A percentile compares a stretch with the other conserved stretches of the same genome.
Conservation (phyloP, 2,113 vertebrate genomes). For the Pao palembangensis region DNA sequence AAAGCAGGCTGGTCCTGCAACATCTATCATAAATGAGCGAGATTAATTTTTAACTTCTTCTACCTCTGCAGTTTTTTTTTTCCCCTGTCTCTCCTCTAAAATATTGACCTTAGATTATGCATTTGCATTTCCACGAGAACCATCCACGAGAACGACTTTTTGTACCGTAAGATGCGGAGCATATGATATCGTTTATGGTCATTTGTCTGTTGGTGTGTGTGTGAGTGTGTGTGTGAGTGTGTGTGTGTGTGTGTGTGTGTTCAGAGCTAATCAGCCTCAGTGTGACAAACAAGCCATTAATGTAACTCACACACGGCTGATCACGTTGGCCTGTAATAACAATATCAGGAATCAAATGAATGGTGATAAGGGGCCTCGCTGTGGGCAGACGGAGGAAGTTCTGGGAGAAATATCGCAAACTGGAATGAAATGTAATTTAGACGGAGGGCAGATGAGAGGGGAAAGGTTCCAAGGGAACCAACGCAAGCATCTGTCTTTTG, state of each 20-base stretch:
- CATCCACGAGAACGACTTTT: neutral
- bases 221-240: constrained; percentile 35
- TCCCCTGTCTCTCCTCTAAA: neutral
- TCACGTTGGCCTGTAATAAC: constrained; percentile 35
- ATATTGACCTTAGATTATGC: constrained; percentile 1
- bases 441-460: constrained; percentile 20
- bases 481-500: constrained; percentile 68
- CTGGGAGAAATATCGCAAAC: constrained; percentile 25
- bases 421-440: constrained; percentile 54
- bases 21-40: constrained; percentile 29
- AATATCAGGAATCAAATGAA: constrained; percentile 55
- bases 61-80: constrained; percentile 4
- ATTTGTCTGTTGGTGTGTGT: constrained; percentile 39
- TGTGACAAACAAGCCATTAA: constrained; percentile 43
- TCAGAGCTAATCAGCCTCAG: constrained; percentile 41
- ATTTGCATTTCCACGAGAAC: neutral
- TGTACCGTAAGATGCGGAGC: constrained; percentile 1
- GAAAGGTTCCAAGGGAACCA: constrained; percentile 53
- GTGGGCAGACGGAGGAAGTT: constrained; percentile 24
- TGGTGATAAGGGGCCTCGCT: constrained; percentile 36
- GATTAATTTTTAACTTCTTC: constrained; percentile 34
- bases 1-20: constrained; percentile 10
- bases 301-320: constrained; percentile 36
- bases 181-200: constrained; percentile 33
- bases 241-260: constrained; percentile 33